Base-by-base conservation (phyloP, 2,888 invertebrate genomes). In the Petrolisthes cinctipes region DNA sequence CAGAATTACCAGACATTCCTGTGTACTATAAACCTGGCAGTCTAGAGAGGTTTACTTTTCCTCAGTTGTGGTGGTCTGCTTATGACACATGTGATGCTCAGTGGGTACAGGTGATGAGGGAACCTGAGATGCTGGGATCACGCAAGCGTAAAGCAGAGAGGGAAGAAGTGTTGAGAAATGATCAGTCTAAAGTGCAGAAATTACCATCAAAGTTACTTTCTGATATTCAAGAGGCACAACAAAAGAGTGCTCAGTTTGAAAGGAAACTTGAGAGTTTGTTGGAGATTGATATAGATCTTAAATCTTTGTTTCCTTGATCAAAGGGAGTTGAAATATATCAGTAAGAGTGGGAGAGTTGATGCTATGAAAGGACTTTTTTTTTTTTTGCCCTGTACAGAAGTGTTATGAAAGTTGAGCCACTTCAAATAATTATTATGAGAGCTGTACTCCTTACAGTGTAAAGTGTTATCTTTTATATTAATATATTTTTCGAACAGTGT, bases 141-240 rank as follows among this genome's bases (percentile, higher is more conserved):
- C 85, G 88, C 51, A 88, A 88, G 20, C 85, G 88, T 9, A 88
- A 87, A 75, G 75, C 79, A 14, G 83, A 87, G 57, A 37, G 54
- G 17, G 53, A 75, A 37, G 88, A 78, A n/a, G 14, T 68, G 20
- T 11, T 61, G n/a, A n/a, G 11, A 14, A 53, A 5, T n/a, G 75
- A 84, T n/a, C 57, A 56, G 51, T 4, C 73, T 54, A 76, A 68
- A 61, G 9, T 76, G 14, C 57, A 23, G 51, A 83, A 61, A 23
- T 9, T 73, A 14, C 68, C 80, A 23, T 79, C 89, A 5, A 17
- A 82, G 54, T 75, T 86, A 54, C 51, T 82, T 23, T 23, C 51
- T 14, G 82, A 85, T 23, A 73, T 86, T 66, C 76, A 56, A 6
- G 54, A 66, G 5, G 86, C 83, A 23, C 83, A 82, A 14, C 66